A percentile compares a stretch with the other conserved stretches of the same genome.
Conservation (phyloP, 2,113 vertebrate genomes). For the Atractosteus spatula region DNA sequence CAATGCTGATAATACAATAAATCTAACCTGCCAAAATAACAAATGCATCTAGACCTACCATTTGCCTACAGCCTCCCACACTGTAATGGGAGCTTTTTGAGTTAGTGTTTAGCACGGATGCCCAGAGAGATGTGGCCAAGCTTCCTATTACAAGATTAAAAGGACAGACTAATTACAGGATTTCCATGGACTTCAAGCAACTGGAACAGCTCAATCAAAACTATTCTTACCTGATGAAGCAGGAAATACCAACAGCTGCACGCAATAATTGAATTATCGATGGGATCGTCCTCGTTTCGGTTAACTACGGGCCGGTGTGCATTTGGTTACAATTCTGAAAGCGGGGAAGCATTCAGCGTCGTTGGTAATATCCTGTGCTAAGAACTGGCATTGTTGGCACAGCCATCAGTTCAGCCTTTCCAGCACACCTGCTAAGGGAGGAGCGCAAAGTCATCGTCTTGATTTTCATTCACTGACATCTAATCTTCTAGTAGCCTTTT, state of each 20-base stretch:
- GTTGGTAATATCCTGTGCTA: too few relatives aligned
- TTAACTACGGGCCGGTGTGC: background rate
- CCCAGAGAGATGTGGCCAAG: background rate
- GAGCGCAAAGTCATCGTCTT: too few relatives aligned
- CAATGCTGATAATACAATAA: slow-evolving; percentile 2
- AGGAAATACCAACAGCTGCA: slow-evolving; percentile 10
- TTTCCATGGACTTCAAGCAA: slow-evolving; percentile 20
- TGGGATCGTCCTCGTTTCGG: background rate
- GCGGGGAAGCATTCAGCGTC: background rate
- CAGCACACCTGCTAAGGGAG: too few relatives aligned
- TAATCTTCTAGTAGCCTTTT: too few relatives aligned
- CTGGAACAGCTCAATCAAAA: slow-evolving; percentile 3
- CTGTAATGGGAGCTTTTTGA: slow-evolving; percentile 1
- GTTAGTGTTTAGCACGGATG: background rate
- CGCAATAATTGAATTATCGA: slow-evolving; percentile 21
- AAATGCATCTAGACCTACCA: slow-evolving; percentile 6
- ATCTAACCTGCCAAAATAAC: slow-evolving; percentile 8
- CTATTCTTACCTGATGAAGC: slow-evolving; percentile 15
- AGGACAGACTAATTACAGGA: slow-evolving; percentile 22
- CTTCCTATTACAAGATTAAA: slow-evolving; percentile 20
- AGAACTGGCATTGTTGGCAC: too few relatives aligned
- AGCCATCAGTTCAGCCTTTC: too few relatives aligned
- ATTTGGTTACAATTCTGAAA: background rate
- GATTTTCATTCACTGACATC: too few relatives aligned
- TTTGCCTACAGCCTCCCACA: slow-evolving; percentile 10